Evolutionary conservation across 2,888 invertebrate genomes (phyloP).

Genomic region (Chrysotoxum bicinctum): DNA sequence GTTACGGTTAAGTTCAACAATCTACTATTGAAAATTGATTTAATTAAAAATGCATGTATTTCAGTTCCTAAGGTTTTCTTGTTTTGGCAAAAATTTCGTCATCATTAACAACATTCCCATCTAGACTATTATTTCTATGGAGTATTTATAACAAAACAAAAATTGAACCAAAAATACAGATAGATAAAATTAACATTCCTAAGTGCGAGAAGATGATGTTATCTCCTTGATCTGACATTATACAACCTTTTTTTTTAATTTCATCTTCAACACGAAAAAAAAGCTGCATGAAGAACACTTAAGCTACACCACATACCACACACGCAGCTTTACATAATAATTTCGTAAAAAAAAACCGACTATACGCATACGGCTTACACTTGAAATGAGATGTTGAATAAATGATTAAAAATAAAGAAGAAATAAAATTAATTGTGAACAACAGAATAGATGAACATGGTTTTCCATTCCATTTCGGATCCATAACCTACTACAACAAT

Average conservation of each 20-base stretch:
- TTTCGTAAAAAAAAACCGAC: conserved; percentile 28
- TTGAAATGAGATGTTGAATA: conserved; percentile 62
- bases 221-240: conserved; percentile 73
- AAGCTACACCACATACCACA: conserved; percentile 48
- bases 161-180: background rate
- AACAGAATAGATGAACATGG: conserved; percentile 57
- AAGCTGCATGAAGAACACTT: conserved; percentile 55
- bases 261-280: background rate
- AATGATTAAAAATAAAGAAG: conserved; percentile 51
- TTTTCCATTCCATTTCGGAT: background rate
- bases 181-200: conserved; percentile 40
- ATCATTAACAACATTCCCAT: background rate
- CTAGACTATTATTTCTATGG: background rate
- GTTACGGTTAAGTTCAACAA: no score
- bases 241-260: conserved; percentile 50
- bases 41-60: no score
- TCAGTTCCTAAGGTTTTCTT: no score
- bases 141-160: background rate
- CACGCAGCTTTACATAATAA: conserved; percentile 68
- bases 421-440: conserved; percentile 53
- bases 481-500: conserved; percentile 67
- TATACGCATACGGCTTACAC: conserved; percentile 43
- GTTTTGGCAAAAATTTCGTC: no score
- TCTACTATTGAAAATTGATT: no score
- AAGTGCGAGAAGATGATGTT: conserved; percentile 68